phyloP scores from a whole-genome alignment of 2,797 vertebrate genomes.

The Apodemus agrarius region DNA sequence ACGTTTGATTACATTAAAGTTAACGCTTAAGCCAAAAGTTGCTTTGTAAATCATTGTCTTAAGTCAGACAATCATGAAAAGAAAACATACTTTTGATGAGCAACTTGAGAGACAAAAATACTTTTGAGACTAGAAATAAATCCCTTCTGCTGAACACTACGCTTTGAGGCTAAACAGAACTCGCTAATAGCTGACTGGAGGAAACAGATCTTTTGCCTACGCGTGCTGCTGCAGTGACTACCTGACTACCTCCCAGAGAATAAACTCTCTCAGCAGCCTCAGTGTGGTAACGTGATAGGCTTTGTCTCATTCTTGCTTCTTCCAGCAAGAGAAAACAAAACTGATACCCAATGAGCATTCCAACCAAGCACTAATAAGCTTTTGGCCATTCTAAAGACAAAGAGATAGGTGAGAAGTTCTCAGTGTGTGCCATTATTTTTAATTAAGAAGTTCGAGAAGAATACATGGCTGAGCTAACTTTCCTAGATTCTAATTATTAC shows the following conservation, averaged over 20 bases:
- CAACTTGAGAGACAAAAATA: constrained; percentile 24
- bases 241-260: background rate
- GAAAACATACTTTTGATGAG: background rate
- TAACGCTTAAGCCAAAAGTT: background rate
- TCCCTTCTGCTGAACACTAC: constrained; percentile 28
- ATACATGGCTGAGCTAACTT: background rate
- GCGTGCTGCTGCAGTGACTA: background rate
- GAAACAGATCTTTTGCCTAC: constrained; percentile 54
- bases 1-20: constrained; percentile 34
- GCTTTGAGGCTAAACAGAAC: constrained; percentile 65
- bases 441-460: constrained; percentile 2
- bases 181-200: constrained; percentile 58
- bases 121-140: constrained; percentile 51
- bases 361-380: background rate
- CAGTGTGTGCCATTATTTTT: background rate
- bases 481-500: constrained; percentile 8
- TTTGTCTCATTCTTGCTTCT: background rate
- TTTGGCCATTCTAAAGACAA: constrained; percentile 23
- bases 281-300: constrained; percentile 39
- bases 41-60: background rate
- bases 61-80: constrained; percentile 29
- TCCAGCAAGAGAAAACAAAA: background rate
- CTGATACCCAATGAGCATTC: background rate
- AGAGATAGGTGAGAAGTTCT: background rate
- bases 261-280: background rate